A percentile compares a stretch with the other conserved stretches of the same genome.
Evolutionary conservation across 23 tunicate species (phyloP).

Genomic region (Phallusia fumigata): DNA sequence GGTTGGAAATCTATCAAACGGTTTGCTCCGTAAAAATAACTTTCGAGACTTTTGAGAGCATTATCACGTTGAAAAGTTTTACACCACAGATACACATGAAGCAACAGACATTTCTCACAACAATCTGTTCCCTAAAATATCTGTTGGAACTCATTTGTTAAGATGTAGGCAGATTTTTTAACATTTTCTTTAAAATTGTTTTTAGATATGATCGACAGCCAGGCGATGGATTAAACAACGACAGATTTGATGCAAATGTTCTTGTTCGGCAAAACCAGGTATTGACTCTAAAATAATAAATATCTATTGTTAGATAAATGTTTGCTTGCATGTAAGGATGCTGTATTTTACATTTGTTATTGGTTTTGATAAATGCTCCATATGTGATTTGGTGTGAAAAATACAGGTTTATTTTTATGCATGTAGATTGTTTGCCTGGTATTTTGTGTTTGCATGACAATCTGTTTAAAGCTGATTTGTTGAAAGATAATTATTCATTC

Average conservation of each 20-base stretch:
- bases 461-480: background rate
- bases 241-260: background rate
- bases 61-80: too few species aligned
- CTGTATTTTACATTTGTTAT: background rate
- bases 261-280: background rate
- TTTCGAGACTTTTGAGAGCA: too few species aligned
- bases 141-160: too few species aligned
- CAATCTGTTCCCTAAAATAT: too few species aligned
- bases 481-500: background rate
- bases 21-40: too few species aligned
- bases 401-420: background rate
- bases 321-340: too few species aligned
- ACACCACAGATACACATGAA: too few species aligned
- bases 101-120: too few species aligned
- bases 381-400: background rate
- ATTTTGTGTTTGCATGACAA: background rate
- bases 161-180: too few species aligned
- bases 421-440: background rate
- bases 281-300: too few species aligned
- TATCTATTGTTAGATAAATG: too few species aligned
- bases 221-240: slow-evolving; percentile 60
- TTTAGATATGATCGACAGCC: slow-evolving; percentile 38
- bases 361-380: background rate
- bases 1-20: too few species aligned
- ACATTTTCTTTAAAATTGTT: background rate